Percentiles rank a stretch among this genome's conserved stretches.
Conservation (phyloP, 2,888 invertebrate species). For the Pocota personata region DNA sequence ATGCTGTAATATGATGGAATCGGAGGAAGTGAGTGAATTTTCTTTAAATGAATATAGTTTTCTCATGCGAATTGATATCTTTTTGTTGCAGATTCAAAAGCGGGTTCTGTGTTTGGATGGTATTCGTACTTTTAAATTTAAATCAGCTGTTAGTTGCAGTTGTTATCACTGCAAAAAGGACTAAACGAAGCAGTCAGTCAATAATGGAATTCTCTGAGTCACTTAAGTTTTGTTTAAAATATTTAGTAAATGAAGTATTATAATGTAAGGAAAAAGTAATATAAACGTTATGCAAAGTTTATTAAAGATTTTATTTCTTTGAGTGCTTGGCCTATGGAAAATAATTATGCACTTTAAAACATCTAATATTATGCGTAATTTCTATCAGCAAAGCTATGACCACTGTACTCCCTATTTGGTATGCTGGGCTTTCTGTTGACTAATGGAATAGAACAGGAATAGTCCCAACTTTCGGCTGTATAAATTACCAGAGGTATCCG, state of each 20-base stretch:
- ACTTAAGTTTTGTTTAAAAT: slow-evolving; percentile 13
- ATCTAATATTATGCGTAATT: no score
- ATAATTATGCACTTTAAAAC: no score
- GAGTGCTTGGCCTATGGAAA: neutral
- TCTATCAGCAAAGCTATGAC: no score
- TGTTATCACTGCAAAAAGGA: slow-evolving; percentile 94
- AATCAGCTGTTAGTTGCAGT: slow-evolving; percentile 91
- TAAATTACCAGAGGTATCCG: no score
- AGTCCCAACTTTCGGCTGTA: no score
- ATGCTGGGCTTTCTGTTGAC: no score
- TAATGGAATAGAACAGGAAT: no score
- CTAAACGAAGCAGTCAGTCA: slow-evolving; percentile 69
- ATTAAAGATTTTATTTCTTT: neutral
- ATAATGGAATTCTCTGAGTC: slow-evolving; percentile 42
- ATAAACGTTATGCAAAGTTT: slow-evolving; percentile 47
- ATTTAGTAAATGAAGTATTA: slow-evolving; percentile 7
- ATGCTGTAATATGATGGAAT: slow-evolving; percentile 95
- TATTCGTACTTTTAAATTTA: slow-evolving; percentile 90
- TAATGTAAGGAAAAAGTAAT: slow-evolving; percentile 8
- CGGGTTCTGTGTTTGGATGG: slow-evolving; percentile 91
- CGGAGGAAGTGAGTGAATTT: slow-evolving; percentile 87
- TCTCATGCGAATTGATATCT: neutral
- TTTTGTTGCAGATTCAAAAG: slow-evolving; percentile 86
- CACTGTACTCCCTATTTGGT: no score
- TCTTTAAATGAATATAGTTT: neutral